phyloP scores from a whole-genome alignment of 2,888 invertebrate genomes.

The Cosmia trapezina region DNA sequence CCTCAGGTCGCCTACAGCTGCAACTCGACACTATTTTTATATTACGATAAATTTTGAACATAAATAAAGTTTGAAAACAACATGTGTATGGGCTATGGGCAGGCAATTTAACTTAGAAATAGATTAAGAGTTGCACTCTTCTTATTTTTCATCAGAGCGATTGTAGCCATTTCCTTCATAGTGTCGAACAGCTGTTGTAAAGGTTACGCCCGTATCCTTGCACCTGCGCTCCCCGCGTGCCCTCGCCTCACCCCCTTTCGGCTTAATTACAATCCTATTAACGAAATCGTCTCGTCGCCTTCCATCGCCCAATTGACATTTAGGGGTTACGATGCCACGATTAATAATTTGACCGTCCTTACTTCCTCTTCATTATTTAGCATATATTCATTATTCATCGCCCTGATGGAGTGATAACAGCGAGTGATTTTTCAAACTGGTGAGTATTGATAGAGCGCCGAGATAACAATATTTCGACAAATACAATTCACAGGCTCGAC shows the following conservation, averaged over 20 bases:
- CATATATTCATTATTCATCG: conserved; percentile 70
- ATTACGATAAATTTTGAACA: conserved; percentile 60
- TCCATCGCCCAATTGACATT: conserved; percentile 75
- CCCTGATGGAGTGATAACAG: conserved; percentile 67
- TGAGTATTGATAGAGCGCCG: conserved; percentile 64
- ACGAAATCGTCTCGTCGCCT: conserved; percentile 78
- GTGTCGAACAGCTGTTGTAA: conserved; percentile 86
- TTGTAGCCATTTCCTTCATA: conserved; percentile 81
- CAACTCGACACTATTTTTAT: conserved; percentile 70
- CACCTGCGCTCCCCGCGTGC: conserved; percentile 82
- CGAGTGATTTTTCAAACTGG: conserved; percentile 67
- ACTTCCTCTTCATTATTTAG: conserved; percentile 69
- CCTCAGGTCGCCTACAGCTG: conserved; percentile 73
- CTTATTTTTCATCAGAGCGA: conserved; percentile 75
- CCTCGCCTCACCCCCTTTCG: conserved; percentile 73
- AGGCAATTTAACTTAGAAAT: conserved; percentile 77
- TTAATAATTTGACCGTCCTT: conserved; percentile 74
- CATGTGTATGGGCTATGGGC: conserved; percentile 67
- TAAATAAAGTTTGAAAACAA: conserved; percentile 62
- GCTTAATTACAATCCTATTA: conserved; percentile 87
- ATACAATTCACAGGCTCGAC: conserved; percentile 74
- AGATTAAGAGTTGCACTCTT: conserved; percentile 77
- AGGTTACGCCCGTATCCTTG: conserved; percentile 86
- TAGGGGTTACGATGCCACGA: conserved; percentile 66
- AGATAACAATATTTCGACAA: conserved; percentile 80